Conservation (phyloP, 2,113 vertebrate genomes). For the Gadus macrocephalus region DNA sequence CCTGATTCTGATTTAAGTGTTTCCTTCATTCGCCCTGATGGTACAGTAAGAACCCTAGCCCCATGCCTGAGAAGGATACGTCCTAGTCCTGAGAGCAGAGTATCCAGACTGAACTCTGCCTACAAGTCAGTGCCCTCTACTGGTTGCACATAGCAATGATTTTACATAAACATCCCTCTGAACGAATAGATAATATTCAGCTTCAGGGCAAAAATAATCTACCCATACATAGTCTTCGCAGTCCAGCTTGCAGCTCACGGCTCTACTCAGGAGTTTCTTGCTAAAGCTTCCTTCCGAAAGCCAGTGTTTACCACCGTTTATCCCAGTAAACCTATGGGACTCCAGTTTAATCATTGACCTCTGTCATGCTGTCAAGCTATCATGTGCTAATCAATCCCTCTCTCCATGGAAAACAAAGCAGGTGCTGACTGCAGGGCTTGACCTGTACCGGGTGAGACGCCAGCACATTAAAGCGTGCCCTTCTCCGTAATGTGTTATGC, state of each 20-base stretch:
- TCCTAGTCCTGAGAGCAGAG: constrained; percentile 27
- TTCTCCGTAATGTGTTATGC: constrained; percentile 11
- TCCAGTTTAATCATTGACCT: constrained; percentile 51
- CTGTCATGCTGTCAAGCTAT: constrained; percentile 31
- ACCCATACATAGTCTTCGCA: constrained; percentile 53
- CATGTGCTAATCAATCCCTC: constrained; percentile 42
- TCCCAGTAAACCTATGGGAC: constrained; percentile 18
- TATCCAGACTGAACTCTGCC: constrained; percentile 34
- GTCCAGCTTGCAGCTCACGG: constrained; percentile 46
- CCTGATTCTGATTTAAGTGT: not conserved
- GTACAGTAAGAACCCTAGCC: constrained; percentile 33
- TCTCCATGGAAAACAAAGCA: constrained; percentile 27
- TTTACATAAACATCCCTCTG: constrained; percentile 38
- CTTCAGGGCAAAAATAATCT: constrained; percentile 50
- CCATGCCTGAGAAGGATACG: constrained; percentile 26
- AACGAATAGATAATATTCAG: constrained; percentile 48
- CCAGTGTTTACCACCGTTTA: constrained; percentile 16
- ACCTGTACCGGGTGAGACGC: constrained; percentile 28
- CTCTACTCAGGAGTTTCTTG: not conserved
- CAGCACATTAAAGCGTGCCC: constrained; percentile 30
- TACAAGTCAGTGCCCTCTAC: constrained; percentile 64
- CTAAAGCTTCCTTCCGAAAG: not conserved
- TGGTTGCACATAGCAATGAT: constrained; percentile 38
- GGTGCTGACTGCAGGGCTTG: constrained; percentile 11
- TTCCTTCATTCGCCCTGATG: not conserved